Evolutionary conservation across 2,797 vertebrate genomes (phyloP).

Genomic region (Vipera latastei): DNA sequence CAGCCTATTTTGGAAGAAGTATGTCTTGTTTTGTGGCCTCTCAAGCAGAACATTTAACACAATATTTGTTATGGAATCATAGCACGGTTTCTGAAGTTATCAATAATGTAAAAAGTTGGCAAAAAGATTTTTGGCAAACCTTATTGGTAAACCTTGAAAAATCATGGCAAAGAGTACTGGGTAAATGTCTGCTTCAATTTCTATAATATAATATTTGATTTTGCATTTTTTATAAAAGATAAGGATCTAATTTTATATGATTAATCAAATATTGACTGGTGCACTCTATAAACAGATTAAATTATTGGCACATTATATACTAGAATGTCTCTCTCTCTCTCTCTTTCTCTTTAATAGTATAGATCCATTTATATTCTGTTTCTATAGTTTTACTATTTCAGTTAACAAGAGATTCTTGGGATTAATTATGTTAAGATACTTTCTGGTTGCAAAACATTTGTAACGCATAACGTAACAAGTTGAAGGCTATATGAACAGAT

Average conservation of each 20-base stretch:
- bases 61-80: fast-evolving
- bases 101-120: neutral
- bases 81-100: neutral
- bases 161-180: neutral
- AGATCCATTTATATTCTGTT: neutral
- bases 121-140: neutral
- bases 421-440: neutral
- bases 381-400: neutral
- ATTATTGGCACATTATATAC: neutral
- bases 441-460: neutral
- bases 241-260: fast-evolving
- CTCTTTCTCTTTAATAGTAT: neutral
- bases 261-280: neutral
- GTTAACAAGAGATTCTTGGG: neutral
- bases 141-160: neutral
- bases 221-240: neutral
- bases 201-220: neutral
- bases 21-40: conserved; percentile 2
- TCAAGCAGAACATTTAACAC: conserved; percentile 18
- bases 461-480: conserved; percentile 25
- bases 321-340: neutral
- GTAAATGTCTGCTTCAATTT: neutral
- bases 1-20: neutral
- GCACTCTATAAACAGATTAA: neutral
- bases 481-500: conserved; percentile 25